Evolutionary conservation across 64 coral and sea anemone species (phyloP).

Genomic region (Pachyseris speciosa): DNA sequence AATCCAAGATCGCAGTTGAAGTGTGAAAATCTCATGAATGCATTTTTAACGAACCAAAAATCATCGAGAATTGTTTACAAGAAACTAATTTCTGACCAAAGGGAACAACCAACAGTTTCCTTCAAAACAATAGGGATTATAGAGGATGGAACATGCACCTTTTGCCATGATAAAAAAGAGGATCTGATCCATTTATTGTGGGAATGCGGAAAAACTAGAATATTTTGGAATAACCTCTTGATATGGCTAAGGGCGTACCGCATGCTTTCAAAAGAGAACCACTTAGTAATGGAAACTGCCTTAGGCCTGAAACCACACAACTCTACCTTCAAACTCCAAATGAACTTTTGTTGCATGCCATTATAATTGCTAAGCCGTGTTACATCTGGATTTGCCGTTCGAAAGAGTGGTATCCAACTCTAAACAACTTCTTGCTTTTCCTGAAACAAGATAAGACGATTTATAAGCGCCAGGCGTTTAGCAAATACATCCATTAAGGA

Average conservation of each 20-base stretch:
- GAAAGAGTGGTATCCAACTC: background rate
- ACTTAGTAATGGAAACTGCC: background rate
- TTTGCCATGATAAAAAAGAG: background rate
- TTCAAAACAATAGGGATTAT: background rate
- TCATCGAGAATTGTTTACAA: too few relatives aligned
- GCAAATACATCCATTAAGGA: too few relatives aligned
- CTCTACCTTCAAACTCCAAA: background rate
- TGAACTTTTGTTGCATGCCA: background rate
- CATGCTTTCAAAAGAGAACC: too few relatives aligned
- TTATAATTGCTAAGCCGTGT: background rate
- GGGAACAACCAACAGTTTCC: background rate
- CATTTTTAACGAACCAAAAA: too few relatives aligned
- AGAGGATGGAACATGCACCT: background rate
- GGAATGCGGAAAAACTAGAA: background rate
- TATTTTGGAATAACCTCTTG: background rate
- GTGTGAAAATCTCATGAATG: too few relatives aligned
- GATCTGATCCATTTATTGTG: background rate
- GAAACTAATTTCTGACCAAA: too few relatives aligned
- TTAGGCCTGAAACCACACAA: background rate
- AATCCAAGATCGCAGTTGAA: too few relatives aligned
- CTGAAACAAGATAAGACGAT: too few relatives aligned
- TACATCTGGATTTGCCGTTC: background rate
- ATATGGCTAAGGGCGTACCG: too few relatives aligned
- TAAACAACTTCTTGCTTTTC: background rate
- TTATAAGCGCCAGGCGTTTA: too few relatives aligned